A percentile compares a stretch with the other conserved stretches of the same genome.
These are phyloP conservation scores for Ischnus inquisitorius DNA, from an alignment of 2,888 invertebrate genomes.

Conservation along the genomic window DNA sequence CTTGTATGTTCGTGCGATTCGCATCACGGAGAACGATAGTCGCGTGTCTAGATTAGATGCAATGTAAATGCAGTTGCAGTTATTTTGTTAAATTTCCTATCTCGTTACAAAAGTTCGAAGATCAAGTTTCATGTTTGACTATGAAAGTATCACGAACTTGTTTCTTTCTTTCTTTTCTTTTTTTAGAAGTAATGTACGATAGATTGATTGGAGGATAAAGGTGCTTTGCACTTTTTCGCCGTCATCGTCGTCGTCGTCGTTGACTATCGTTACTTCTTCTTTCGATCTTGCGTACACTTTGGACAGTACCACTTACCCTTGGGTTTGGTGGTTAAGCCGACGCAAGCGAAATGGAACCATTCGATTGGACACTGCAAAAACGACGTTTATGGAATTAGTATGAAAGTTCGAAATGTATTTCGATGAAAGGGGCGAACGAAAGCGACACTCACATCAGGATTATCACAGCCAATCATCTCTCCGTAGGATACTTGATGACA, in stretches of 20 bases:
- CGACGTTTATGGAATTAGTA: background rate
- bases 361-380: constrained; percentile 92
- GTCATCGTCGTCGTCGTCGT: constrained; percentile 40
- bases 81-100: constrained; percentile 64
- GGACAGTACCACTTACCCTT: constrained; percentile 97
- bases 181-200: constrained; percentile 64
- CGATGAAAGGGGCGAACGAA: background rate
- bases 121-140: constrained; percentile 70
- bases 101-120: constrained; percentile 48
- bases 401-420: background rate
- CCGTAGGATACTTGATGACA: constrained; percentile 99
- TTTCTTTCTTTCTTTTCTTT: constrained; percentile 60
- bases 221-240: constrained; percentile 63
- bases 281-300: constrained; percentile 87
- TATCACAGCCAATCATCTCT: constrained; percentile 99
- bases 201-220: constrained; percentile 52
- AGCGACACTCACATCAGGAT: constrained; percentile 90
- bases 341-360: constrained; percentile 99
- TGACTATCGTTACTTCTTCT: constrained; percentile 84
- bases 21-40: constrained; percentile 27
- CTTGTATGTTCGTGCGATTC: background rate
- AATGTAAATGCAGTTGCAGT: constrained; percentile 73
- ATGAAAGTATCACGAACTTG: constrained; percentile 70
- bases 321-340: constrained; percentile 95
- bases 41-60: constrained; percentile 71